Evolutionary conservation across 2,888 invertebrate species (phyloP).

Genomic region (Epinotia demarniana): DNA sequence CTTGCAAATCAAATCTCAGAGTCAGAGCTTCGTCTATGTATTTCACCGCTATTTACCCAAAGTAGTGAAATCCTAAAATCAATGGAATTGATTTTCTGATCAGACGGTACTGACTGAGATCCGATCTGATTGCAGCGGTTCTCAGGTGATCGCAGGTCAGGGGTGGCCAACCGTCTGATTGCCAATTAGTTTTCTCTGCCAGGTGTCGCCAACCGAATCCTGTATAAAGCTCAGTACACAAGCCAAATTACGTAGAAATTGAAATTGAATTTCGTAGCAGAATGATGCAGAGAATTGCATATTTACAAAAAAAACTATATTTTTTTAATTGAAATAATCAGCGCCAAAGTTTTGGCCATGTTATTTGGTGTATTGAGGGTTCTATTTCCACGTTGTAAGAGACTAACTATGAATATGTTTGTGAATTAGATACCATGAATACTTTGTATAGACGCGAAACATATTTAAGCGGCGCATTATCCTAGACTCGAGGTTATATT

Average conservation of each 20-base stretch:
- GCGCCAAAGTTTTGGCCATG: no score
- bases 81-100: conserved; percentile 28
- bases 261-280: conserved; percentile 1
- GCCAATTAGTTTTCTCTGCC: conserved; percentile 61
- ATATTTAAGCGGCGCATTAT: not conserved
- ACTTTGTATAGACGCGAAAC: not conserved
- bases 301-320: not conserved
- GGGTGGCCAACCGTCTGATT: conserved; percentile 65
- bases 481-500: not conserved
- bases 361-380: not conserved
- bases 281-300: not conserved
- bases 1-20: conserved; percentile 6
- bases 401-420: not conserved
- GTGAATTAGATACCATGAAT: no score
- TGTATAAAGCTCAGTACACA: conserved; percentile 47
- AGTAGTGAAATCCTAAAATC: conserved; percentile 15
- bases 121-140: conserved; percentile 45
- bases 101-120: conserved; percentile 25
- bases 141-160: conserved; percentile 45
- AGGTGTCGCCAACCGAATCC: conserved; percentile 60
- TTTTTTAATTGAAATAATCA: no score
- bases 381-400: not conserved
- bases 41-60: conserved; percentile 15
- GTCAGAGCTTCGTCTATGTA: not conserved
- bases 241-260: not conserved